Conservation (phyloP, 2,888 invertebrate genomes). For the Leptodirus hochenwartii region DNA sequence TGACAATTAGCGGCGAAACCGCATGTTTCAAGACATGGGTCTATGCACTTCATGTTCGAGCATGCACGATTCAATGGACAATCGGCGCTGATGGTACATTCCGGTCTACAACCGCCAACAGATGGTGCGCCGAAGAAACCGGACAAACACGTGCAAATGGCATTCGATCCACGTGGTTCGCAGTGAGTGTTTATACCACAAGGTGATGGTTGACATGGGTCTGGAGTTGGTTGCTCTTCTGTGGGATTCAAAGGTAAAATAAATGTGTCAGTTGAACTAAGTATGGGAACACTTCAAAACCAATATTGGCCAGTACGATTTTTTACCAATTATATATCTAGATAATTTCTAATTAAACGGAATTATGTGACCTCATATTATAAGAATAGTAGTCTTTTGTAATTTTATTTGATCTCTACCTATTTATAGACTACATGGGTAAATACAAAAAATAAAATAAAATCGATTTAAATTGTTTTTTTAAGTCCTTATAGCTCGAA, state of each 20-base stretch:
- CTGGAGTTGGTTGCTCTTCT: slow-evolving; percentile 14
- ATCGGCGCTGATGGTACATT: slow-evolving; percentile 67
- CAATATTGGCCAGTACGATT: too few species aligned
- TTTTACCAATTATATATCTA: too few species aligned
- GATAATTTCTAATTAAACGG: too few species aligned
- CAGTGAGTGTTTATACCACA: slow-evolving; percentile 68
- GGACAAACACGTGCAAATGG: slow-evolving; percentile 56
- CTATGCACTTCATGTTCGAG: slow-evolving; percentile 57
- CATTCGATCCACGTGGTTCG: slow-evolving; percentile 28
- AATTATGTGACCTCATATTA: too few species aligned
- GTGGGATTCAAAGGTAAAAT: slow-evolving; percentile 7
- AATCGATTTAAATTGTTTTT: too few species aligned
- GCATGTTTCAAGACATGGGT: slow-evolving; percentile 67
- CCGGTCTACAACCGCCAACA: slow-evolving; percentile 56
- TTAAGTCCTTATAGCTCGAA: too few species aligned
- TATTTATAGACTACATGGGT: too few species aligned
- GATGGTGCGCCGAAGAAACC: slow-evolving; percentile 57
- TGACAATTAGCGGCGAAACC: slow-evolving; percentile 60
- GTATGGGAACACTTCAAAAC: too few species aligned
- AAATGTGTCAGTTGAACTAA: background rate
- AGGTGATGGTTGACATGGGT: slow-evolving; percentile 39
- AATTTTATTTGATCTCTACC: too few species aligned
- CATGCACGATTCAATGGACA: slow-evolving; percentile 60
- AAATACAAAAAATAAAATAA: too few species aligned
- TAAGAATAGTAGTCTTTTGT: too few species aligned